A percentile compares a stretch with the other conserved stretches of the same genome.
Evolutionary conservation across 2,113 vertebrate species (phyloP).

Genomic region (Gobius niger): DNA sequence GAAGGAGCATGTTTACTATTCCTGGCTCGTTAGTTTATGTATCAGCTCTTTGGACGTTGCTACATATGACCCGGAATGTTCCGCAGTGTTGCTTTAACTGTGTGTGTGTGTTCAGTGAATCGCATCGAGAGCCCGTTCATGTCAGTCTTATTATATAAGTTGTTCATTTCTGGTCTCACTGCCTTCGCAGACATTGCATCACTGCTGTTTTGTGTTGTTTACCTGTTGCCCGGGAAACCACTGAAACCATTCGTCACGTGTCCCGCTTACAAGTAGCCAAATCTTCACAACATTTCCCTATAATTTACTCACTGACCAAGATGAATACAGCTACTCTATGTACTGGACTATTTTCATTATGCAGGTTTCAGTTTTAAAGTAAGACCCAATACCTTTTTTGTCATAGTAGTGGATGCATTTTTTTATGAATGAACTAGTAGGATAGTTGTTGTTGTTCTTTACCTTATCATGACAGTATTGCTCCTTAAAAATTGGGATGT

Average conservation of each 20-base stretch:
- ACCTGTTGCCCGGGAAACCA: slow-evolving; percentile 1
- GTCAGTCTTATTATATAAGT: slow-evolving; percentile 1
- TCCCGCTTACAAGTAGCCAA: not conserved
- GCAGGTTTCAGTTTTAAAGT: not conserved
- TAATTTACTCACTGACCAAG: not conserved
- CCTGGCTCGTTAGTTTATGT: too few species aligned
- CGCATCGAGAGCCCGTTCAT: not conserved
- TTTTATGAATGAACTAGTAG: too few species aligned
- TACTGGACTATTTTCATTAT: not conserved
- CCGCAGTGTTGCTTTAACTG: too few species aligned
- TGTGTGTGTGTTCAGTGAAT: not conserved
- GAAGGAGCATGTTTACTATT: too few species aligned
- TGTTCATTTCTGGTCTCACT: not conserved
- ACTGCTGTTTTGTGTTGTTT: slow-evolving; percentile 5
- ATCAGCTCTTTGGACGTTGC: too few species aligned
- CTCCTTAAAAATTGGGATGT: slow-evolving; percentile 25
- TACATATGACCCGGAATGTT: too few species aligned
- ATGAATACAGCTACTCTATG: too few species aligned
- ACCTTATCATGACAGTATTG: too few species aligned
- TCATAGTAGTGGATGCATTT: too few species aligned
- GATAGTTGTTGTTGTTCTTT: too few species aligned
- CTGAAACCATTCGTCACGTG: not conserved
- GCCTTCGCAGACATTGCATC: slow-evolving; percentile 1
- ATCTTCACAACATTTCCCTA: not conserved
- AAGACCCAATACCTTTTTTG: too few species aligned